phyloP scores from a whole-genome alignment of 2,888 invertebrate species.

The Crioceris asparagi region DNA sequence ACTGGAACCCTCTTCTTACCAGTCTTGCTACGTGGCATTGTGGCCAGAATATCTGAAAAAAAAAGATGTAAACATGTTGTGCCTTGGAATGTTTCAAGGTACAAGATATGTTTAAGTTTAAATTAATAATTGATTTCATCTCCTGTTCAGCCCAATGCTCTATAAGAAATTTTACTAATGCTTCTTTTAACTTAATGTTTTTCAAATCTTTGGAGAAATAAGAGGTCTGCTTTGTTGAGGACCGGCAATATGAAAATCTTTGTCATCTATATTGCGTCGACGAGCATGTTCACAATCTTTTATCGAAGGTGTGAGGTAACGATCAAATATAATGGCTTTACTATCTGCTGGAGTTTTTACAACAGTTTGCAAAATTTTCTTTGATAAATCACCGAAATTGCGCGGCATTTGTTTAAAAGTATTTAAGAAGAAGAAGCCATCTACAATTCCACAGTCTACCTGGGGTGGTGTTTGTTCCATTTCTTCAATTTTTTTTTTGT shows the following conservation, averaged over 20 bases:
- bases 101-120: conserved; percentile 11
- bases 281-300: conserved; percentile 20
- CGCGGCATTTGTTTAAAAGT: conserved; percentile 15
- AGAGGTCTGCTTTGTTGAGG: conserved; percentile 12
- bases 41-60: no score
- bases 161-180: conserved; percentile 23
- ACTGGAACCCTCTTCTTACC: no score
- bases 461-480: conserved; percentile 15
- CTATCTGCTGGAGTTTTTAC: conserved; percentile 12
- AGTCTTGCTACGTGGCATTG: no score
- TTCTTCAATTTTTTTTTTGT: conserved; percentile 17
- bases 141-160: conserved; percentile 21
- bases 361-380: conserved; percentile 20
- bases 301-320: conserved; percentile 21
- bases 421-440: conserved; percentile 17
- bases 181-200: conserved; percentile 16
- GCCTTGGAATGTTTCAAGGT: no score
- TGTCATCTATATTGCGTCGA: conserved; percentile 13
- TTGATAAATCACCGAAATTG: conserved; percentile 20
- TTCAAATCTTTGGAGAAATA: conserved; percentile 12
- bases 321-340: conserved; percentile 17
- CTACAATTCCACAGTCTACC: conserved; percentile 16
- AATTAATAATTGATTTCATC: conserved; percentile 19
- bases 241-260: conserved; percentile 11
- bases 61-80: no score